Percentiles rank a stretch among this genome's conserved stretches.
Evolutionary conservation across 2,888 invertebrate species (phyloP).

Genomic region (Pimpla rufipes): DNA sequence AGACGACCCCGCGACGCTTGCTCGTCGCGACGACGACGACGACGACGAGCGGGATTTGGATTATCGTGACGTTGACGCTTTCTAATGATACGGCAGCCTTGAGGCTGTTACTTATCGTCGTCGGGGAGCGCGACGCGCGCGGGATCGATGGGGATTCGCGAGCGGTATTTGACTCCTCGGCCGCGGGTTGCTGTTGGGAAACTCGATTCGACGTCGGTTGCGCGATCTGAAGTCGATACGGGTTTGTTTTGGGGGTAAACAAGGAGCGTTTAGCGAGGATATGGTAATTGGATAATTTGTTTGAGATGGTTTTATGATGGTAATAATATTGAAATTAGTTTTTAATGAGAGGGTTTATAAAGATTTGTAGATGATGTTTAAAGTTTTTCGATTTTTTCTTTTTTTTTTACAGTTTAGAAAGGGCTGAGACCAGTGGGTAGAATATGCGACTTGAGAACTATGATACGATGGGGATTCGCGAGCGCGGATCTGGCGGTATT

Average conservation of each 20-base stretch:
- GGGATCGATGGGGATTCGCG: too few relatives aligned
- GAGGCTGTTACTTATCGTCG: too few relatives aligned
- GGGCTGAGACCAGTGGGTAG: too few relatives aligned
- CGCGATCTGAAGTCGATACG: neutral
- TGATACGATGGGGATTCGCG: too few relatives aligned
- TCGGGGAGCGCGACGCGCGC: too few relatives aligned
- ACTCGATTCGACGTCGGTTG: neutral
- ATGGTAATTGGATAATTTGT: too few relatives aligned
- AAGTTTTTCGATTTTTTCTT: neutral
- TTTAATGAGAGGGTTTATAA: too few relatives aligned
- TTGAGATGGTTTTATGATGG: neutral
- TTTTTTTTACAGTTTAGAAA: neutral
- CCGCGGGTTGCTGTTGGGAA: neutral
- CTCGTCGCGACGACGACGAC: neutral
- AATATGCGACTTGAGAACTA: too few relatives aligned
- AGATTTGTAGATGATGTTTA: neutral
- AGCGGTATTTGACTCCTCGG: slow-evolving; percentile 2
- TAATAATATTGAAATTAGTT: too few relatives aligned
- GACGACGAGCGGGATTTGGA: too few relatives aligned
- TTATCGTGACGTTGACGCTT: neutral
- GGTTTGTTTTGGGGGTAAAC: neutral
- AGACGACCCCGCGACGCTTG: neutral
- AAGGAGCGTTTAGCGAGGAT: too few relatives aligned
- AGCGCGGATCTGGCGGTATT: too few relatives aligned
- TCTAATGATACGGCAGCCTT: neutral